These are phyloP conservation scores for Verasper variegatus DNA, from an alignment of 2,113 vertebrate genomes.

Conservation along the genomic window DNA sequence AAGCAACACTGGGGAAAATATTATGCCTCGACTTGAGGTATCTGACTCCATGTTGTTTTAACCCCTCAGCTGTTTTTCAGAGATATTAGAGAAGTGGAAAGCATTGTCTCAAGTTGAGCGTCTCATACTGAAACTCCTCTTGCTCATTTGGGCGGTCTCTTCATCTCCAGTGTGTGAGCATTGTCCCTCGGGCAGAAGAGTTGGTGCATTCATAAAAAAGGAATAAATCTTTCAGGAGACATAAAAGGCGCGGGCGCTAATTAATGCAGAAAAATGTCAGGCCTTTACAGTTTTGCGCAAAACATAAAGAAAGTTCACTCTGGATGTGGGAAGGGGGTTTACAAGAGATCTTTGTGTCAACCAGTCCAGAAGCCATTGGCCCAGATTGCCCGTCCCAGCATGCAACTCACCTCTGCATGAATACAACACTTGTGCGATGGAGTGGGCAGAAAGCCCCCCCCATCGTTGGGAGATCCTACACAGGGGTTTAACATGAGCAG, in stretches of 20 bases:
- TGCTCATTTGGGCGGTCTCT: constrained; percentile 18
- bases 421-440: constrained; percentile 82
- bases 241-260: constrained; percentile 74
- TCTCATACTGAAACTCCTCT: constrained; percentile 15
- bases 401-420: constrained; percentile 83
- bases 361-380: constrained; percentile 76
- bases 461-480: constrained; percentile 69
- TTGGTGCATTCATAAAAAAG: constrained; percentile 67
- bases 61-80: constrained; percentile 50
- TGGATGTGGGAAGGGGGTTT: constrained; percentile 80
- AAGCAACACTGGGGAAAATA: constrained; percentile 54
- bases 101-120: constrained; percentile 21
- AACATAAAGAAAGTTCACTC: constrained; percentile 78
- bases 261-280: constrained; percentile 83
- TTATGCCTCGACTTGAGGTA: constrained; percentile 43
- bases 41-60: constrained; percentile 51
- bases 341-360: constrained; percentile 85
- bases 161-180: constrained; percentile 50
- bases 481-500: constrained; percentile 71
- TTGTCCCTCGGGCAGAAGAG: constrained; percentile 71
- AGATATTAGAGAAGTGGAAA: constrained; percentile 37
- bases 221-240: constrained; percentile 72
- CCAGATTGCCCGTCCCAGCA: constrained; percentile 79
- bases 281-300: constrained; percentile 77
- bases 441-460: constrained; percentile 80